These are phyloP conservation scores for Ditula angustiorana DNA, from an alignment of 2,888 invertebrate species.

Conservation along the genomic window DNA sequence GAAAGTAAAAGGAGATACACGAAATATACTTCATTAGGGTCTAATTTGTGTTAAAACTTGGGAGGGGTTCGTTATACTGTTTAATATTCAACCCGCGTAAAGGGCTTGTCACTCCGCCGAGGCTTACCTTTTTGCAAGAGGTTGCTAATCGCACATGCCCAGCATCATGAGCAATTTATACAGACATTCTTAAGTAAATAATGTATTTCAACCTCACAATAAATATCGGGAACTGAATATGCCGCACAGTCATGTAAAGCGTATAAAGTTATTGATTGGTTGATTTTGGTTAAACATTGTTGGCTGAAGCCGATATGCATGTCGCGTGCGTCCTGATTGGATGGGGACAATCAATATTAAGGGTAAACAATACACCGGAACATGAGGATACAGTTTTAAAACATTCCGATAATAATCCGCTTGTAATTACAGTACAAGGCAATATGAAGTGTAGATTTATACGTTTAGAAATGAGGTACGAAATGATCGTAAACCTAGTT, in stretches of 20 bases:
- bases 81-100: constrained; percentile 69
- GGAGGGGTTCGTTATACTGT: constrained; percentile 56
- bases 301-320: constrained; percentile 51
- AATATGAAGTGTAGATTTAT: constrained; percentile 2
- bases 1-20: constrained; percentile 34
- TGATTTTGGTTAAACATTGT: constrained; percentile 48
- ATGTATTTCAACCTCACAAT: no score
- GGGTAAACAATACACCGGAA: constrained; percentile 38
- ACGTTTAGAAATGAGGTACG: background rate
- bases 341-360: constrained; percentile 51
- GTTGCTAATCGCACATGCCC: constrained; percentile 30
- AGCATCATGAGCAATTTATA: constrained; percentile 30
- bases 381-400: constrained; percentile 35
- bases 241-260: constrained; percentile 41
- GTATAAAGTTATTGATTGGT: constrained; percentile 50
- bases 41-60: constrained; percentile 45
- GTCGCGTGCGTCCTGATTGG: constrained; percentile 57
- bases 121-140: constrained; percentile 35
- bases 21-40: constrained; percentile 36
- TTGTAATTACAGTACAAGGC: constrained; percentile 6
- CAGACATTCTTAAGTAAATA: constrained; percentile 14
- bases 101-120: constrained; percentile 36
- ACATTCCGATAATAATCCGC: constrained; percentile 7
- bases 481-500: constrained; percentile 23
- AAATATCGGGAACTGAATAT: background rate